Evolutionary conservation across 2,113 vertebrate genomes (phyloP).

Genomic region (Meleagris gallopavo): DNA sequence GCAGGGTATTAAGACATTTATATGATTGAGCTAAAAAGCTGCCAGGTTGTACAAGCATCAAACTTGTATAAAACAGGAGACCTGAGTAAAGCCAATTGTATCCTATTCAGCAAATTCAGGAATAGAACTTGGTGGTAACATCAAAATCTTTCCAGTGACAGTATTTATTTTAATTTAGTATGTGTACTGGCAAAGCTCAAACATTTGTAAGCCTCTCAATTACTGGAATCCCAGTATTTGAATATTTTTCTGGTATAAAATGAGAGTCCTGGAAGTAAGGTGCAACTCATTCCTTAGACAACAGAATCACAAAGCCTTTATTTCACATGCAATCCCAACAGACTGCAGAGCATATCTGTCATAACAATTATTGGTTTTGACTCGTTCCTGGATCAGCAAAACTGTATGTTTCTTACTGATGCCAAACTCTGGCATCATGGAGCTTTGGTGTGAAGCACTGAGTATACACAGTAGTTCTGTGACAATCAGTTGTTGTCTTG

Average conservation of each 20-base stretch:
- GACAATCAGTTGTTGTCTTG: background rate
- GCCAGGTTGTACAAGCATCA: background rate
- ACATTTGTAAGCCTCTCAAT: background rate
- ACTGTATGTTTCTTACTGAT: background rate
- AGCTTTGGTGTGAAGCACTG: background rate
- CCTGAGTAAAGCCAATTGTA: background rate
- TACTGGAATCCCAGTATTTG: background rate
- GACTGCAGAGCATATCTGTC: background rate
- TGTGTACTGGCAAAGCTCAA: background rate
- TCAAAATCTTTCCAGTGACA: background rate
- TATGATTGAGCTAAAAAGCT: conserved; percentile 42
- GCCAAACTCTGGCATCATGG: background rate
- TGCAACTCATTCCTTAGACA: background rate
- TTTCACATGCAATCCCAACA: background rate
- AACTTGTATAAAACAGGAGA: background rate
- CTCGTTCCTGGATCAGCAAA: background rate
- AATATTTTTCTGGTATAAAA: background rate
- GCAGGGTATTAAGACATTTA: conserved; percentile 52
- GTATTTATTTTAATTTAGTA: background rate
- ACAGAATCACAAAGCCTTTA: background rate
- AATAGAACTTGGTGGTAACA: background rate
- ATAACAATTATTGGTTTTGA: background rate
- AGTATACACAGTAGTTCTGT: background rate
- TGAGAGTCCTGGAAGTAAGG: background rate
- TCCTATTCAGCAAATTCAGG: background rate